Evolutionary conservation across 92 coral and sea anemone species (phyloP).

Genomic region (Siderastrea radians): DNA sequence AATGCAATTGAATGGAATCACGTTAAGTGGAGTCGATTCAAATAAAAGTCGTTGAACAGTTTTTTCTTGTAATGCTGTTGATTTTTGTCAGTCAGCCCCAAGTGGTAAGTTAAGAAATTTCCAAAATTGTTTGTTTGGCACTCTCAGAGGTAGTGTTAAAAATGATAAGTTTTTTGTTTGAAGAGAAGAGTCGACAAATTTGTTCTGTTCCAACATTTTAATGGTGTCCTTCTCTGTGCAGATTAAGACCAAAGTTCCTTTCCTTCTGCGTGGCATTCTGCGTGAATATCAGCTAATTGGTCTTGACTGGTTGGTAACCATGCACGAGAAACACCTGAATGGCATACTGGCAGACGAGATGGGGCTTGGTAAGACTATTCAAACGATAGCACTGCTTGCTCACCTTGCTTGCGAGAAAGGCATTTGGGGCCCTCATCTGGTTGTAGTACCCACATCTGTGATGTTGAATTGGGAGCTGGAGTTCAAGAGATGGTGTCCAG

Average conservation of each 20-base stretch:
- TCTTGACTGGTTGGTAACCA: constrained; percentile 96
- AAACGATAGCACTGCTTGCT: constrained; percentile 95
- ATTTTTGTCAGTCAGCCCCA: no score
- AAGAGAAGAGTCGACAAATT: background rate
- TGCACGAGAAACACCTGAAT: constrained; percentile 94
- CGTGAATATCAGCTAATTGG: constrained; percentile 99
- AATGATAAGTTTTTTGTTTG: no score
- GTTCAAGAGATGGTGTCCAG: constrained; percentile 98
- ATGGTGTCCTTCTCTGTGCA: constrained; percentile 9
- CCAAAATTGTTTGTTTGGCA: no score
- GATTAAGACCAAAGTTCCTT: constrained; percentile 95
- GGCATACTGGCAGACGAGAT: constrained; percentile 98
- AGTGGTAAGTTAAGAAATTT: no score
- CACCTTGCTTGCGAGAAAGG: constrained; percentile 96
- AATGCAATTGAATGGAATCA: no score
- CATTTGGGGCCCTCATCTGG: constrained; percentile 96
- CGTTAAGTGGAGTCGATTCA: no score
- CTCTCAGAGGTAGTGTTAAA: no score
- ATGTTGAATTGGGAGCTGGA: constrained; percentile 99
- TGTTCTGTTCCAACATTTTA: background rate
- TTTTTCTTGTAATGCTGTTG: no score
- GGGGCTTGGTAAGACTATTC: constrained; percentile 98
- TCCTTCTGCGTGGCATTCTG: constrained; percentile 87
- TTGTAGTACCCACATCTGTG: constrained; percentile 97
- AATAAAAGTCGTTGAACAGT: no score